Evolutionary conservation across 2,888 invertebrate species (phyloP).

Genomic region (Aphodius granarius): DNA sequence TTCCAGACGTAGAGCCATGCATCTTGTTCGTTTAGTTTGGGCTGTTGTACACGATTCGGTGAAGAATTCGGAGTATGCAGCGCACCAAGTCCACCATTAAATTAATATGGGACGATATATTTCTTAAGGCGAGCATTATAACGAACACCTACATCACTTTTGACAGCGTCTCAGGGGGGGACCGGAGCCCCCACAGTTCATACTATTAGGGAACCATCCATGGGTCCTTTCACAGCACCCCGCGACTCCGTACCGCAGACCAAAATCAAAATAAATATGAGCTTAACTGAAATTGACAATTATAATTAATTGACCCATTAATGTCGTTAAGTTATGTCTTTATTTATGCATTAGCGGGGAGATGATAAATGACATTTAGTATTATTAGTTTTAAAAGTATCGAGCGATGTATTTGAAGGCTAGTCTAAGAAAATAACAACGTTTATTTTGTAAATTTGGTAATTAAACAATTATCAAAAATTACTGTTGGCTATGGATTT

Average conservation of each 20-base stretch:
- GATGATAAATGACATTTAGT: neutral
- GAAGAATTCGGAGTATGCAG: slow-evolving; percentile 6
- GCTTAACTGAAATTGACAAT: slow-evolving; percentile 22
- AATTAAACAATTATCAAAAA: no score
- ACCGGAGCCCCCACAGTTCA: slow-evolving; percentile 30
- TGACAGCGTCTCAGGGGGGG: slow-evolving; percentile 35
- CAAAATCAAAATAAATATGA: slow-evolving; percentile 25
- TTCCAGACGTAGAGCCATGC: neutral
- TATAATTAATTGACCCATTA: slow-evolving; percentile 26
- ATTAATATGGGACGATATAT: slow-evolving; percentile 25
- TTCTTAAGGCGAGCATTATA: slow-evolving; percentile 32
- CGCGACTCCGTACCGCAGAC: slow-evolving; percentile 19
- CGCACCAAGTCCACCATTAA: slow-evolving; percentile 14
- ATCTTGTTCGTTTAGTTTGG: neutral
- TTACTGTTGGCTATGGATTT: no score
- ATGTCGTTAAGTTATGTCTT: slow-evolving; percentile 19
- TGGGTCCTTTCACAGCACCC: slow-evolving; percentile 18
- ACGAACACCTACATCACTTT: slow-evolving; percentile 36
- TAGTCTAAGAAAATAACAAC: no score
- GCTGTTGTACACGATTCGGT: neutral
- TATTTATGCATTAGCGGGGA: neutral
- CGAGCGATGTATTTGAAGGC: no score
- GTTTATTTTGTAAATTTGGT: no score
- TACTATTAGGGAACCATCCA: slow-evolving; percentile 35
- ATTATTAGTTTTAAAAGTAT: slow-evolving; percentile 20